Evolutionary conservation across 35 echinoderm and acorn worm species (phyloP).

Genomic region (Patiria miniata): DNA sequence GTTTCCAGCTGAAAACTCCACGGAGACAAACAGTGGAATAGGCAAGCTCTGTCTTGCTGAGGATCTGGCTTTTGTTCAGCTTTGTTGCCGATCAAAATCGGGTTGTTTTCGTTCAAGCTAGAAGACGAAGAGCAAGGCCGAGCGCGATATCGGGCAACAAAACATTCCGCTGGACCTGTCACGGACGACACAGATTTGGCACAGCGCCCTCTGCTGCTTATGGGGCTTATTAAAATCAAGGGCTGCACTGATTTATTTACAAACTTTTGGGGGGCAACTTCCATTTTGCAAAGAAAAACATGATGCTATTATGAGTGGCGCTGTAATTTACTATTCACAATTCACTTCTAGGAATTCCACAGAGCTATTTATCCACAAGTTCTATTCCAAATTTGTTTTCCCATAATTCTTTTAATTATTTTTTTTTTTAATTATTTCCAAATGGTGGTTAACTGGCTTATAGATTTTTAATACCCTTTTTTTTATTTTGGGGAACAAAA

Average conservation of each 20-base stretch:
- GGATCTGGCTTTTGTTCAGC: background rate
- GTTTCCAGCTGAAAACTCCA: slow-evolving; percentile 3
- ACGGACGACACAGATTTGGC: background rate
- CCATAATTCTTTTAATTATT: too few species aligned
- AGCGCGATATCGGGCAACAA: slow-evolving; percentile 15
- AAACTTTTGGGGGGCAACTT: too few species aligned
- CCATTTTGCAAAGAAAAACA: too few species aligned
- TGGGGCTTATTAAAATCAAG: background rate
- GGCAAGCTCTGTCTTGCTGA: background rate
- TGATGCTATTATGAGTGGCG: too few species aligned
- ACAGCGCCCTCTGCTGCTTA: slow-evolving; percentile 5
- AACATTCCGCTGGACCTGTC: slow-evolving; percentile 32
- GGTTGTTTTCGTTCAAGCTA: slow-evolving; percentile 14
- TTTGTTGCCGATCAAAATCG: background rate
- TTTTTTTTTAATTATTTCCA: too few species aligned
- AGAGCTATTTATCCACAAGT: too few species aligned
- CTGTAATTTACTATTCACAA: too few species aligned
- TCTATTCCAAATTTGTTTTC: too few species aligned
- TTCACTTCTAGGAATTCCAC: too few species aligned
- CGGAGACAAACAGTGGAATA: background rate
- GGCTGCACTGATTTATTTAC: background rate
- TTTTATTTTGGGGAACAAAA: too few species aligned
- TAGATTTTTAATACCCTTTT: too few species aligned
- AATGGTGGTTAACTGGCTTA: too few species aligned
- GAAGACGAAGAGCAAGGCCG: slow-evolving; percentile 19